Conservation (phyloP, 53 echinoderm and acorn worm genomes). For the Holothuria scabra region DNA sequence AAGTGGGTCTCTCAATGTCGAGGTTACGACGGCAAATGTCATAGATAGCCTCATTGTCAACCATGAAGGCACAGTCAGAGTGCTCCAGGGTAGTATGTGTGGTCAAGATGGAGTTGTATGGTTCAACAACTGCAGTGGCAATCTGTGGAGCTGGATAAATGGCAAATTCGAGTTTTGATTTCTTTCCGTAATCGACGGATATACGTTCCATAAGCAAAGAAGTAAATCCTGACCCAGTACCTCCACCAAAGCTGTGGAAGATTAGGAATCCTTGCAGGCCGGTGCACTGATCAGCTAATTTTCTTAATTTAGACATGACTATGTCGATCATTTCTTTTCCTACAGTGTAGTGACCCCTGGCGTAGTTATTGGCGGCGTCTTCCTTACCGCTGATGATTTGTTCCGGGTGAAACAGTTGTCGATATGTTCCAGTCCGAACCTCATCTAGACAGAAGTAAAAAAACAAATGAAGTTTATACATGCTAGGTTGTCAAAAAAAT, state of each 20-base stretch:
- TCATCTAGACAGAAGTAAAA: no score
- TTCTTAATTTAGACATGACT: slow-evolving; percentile 40
- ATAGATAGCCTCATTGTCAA: not conserved
- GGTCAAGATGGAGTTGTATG: slow-evolving; percentile 37
- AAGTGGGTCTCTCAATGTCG: slow-evolving; percentile 63
- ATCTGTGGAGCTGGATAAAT: slow-evolving; percentile 26
- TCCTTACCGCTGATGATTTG: slow-evolving; percentile 67
- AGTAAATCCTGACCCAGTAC: slow-evolving; percentile 63
- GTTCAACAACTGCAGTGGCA: slow-evolving; percentile 65
- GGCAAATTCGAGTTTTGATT: no score
- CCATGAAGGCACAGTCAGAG: no score
- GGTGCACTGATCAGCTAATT: slow-evolving; percentile 60
- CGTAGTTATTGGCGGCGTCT: slow-evolving; percentile 79
- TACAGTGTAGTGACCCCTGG: slow-evolving; percentile 57
- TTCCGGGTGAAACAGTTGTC: slow-evolving; percentile 62
- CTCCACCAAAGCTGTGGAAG: no score
- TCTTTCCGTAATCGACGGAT: slow-evolving; percentile 51
- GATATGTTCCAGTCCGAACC: slow-evolving; percentile 48
- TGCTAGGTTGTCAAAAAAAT: no score
- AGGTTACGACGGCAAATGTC: slow-evolving; percentile 49
- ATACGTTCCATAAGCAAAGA: slow-evolving; percentile 64
- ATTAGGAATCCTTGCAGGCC: slow-evolving; percentile 68
- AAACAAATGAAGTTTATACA: no score
- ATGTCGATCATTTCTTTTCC: slow-evolving; percentile 39
- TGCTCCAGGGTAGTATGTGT: no score